Percentiles rank a stretch among this genome's conserved stretches.
phyloP scores from a whole-genome alignment of 2,113 vertebrate species.

The Columba janthina region DNA sequence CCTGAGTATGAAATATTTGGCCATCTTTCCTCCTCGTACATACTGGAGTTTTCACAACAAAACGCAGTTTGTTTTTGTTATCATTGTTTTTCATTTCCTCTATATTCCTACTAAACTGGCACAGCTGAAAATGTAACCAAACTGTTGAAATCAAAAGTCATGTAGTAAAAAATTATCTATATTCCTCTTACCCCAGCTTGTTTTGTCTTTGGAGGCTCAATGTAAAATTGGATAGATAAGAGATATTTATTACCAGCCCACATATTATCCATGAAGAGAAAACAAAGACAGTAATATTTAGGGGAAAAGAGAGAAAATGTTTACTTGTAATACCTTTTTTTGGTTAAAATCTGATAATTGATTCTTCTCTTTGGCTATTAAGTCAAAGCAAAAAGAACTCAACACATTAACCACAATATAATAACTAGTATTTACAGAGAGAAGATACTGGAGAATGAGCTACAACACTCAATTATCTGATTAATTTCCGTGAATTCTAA shows the following conservation, averaged over 20 bases:
- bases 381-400: conserved; percentile 77
- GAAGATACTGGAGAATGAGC: conserved; percentile 67
- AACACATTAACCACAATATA: conserved; percentile 65
- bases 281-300: conserved; percentile 48
- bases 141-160: background rate
- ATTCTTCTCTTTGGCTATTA: conserved; percentile 77
- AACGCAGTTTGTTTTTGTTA: background rate
- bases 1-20: conserved; percentile 73
- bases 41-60: conserved; percentile 30
- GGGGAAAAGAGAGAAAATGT: conserved; percentile 49
- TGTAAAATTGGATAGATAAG: conserved; percentile 9
- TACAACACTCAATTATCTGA: conserved; percentile 54
- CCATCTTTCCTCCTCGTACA: conserved; percentile 71
- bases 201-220: conserved; percentile 44
- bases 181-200: conserved; percentile 19
- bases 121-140: background rate
- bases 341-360: conserved; percentile 64
- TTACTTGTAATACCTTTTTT: conserved; percentile 43
- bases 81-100: background rate
- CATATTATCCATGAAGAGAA: conserved; percentile 24
- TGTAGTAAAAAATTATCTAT: conserved; percentile 18
- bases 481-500: conserved; percentile 56
- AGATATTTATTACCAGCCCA: conserved; percentile 41
- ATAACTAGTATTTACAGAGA: conserved; percentile 73
- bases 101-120: background rate